Evolutionary conservation across 1,140 invertebrate species (phyloP), one percentile per base, ranked within the genome.

Genomic region (Pomacea maculata): DNA sequence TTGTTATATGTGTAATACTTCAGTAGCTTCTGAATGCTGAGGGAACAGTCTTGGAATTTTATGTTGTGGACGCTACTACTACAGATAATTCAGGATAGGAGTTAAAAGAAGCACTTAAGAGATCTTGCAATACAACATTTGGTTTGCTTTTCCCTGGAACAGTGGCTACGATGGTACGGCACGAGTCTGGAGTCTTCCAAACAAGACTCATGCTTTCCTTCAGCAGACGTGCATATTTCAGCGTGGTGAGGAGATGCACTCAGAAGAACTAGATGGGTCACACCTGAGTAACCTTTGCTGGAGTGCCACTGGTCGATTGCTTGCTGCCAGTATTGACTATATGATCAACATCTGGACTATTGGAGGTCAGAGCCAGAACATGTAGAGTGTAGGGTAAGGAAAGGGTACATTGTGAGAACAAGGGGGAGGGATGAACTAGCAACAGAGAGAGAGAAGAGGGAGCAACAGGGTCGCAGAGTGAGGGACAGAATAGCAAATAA

Each of bases 111-210:
- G 15, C 15, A 17, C 15, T 17, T 1, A 61, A 17, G 57, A 61
- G 57, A 61, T 14, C 57, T 61, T 55, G 15, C 57, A 75, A 12
- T 52, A 61, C 61, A n/a, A 75, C 74, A 12, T 64, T 57, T 61
- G 64, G 17, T 84, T 76, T 34, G 80, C 12, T 74, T 80, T 82
- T 57, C 86, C 63, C 73, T 85, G 75, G 82, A 79, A 21, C 83
- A 93, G 93, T 89, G 94, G 93, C 6, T 93, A 93, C 86, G 94
- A 95, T 90, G 93, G 94, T n/a, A 94, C 94, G n/a, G 92, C 94
- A 0, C 86, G 94, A n/a, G 87, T 94, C 10, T 94, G 94, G 94
- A 92, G 84, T 85, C 89, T 90, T 68, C 90, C 89, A 29, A 90
- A 90, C 80, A 90, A 89, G 65, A 89, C 87, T 21, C 89, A 91